These are phyloP conservation scores for Beris chalybata DNA, from an alignment of 2,888 invertebrate genomes.

Conservation along the genomic window DNA sequence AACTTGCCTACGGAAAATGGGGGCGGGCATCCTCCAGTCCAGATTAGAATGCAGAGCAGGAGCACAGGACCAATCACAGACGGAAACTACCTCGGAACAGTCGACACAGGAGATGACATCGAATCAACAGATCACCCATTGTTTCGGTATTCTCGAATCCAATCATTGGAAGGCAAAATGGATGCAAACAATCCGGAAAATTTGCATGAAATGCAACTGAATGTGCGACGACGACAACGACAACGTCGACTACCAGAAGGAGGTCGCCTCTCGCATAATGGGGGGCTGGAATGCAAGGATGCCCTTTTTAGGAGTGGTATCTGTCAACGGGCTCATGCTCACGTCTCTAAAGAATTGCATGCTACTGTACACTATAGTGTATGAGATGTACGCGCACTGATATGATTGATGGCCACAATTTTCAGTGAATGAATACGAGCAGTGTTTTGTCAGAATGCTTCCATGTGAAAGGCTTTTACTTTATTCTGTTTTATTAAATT, in stretches of 20 bases:
- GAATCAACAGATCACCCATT: conserved; percentile 31
- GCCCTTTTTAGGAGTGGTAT: conserved; percentile 23
- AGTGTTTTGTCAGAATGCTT: too few relatives aligned
- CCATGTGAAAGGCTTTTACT: too few relatives aligned
- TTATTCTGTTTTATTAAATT: too few relatives aligned
- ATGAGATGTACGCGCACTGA: too few relatives aligned
- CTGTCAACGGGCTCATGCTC: conserved; percentile 10
- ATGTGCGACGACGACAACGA: conserved; percentile 4
- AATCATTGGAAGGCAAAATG: conserved; percentile 21
- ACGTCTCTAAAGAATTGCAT: too few relatives aligned
- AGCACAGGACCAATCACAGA: conserved; percentile 18
- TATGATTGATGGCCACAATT: too few relatives aligned
- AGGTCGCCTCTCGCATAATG: conserved; percentile 1
- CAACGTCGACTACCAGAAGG: not conserved
- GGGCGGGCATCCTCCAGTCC: conserved; percentile 10
- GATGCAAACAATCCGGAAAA: conserved; percentile 19
- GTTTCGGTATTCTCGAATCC: conserved; percentile 15
- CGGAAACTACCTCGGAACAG: not conserved
- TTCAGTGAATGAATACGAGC: too few relatives aligned
- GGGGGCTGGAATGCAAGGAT: not conserved
- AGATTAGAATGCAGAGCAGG: conserved; percentile 22
- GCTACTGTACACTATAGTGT: too few relatives aligned
- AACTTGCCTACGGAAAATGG: not conserved
- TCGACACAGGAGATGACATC: conserved; percentile 17
- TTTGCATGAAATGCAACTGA: conserved; percentile 29